These are phyloP conservation scores for Gastracanthus pulcherrimus DNA, from an alignment of 2,888 invertebrate species.

Conservation along the genomic window DNA sequence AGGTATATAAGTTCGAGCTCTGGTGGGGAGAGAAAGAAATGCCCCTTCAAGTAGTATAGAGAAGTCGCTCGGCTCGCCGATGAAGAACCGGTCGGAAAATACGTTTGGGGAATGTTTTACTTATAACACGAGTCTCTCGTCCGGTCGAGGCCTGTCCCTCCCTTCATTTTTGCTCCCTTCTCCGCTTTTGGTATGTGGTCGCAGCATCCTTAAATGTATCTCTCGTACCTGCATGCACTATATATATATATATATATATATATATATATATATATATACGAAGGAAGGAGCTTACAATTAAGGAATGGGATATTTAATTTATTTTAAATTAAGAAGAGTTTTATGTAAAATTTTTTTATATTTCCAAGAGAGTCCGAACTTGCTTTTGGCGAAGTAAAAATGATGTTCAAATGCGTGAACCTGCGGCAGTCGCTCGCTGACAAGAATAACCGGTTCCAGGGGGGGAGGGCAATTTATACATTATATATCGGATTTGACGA, in stretches of 20 bases:
- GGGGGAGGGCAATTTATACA: no score
- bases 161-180: not conserved
- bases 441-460: not conserved
- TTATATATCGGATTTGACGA: not conserved
- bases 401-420: no score
- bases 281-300: no score
- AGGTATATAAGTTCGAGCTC: not conserved
- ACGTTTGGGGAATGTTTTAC: not conserved
- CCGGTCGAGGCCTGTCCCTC: not conserved
- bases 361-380: not conserved
- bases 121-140: no score
- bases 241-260: no score
- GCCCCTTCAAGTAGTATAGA: no score
- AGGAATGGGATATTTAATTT: not conserved
- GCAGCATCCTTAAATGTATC: not conserved
- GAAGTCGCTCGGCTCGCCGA: no score
- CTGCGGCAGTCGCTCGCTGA: no score
- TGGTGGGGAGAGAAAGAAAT: not conserved
- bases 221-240: not conserved
- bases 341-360: not conserved
- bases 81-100: slow-evolving; percentile 17
- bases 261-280: no score
- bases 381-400: not conserved
- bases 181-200: not conserved
- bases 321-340: not conserved